phyloP scores from a whole-genome alignment of 2,797 vertebrate genomes.

The Odontamblyopus rebecca region DNA sequence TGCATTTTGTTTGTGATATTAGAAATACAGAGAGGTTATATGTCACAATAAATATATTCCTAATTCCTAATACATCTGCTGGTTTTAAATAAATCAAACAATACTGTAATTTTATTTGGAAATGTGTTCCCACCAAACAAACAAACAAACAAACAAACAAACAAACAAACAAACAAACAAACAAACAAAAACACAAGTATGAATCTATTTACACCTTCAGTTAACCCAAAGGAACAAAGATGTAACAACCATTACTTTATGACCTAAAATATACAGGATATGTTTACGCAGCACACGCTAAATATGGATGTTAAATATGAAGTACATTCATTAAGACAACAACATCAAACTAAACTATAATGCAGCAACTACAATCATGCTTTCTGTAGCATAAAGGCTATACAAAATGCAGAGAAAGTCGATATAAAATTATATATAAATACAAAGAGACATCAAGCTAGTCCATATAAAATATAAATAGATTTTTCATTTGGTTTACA shows the following conservation, averaged over 20 bases:
- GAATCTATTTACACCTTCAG: conserved; percentile 10
- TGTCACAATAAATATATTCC: background rate
- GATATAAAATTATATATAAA: conserved; percentile 57
- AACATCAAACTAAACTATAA: background rate
- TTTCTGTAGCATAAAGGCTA: conserved; percentile 2
- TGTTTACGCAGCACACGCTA: conserved; percentile 15
- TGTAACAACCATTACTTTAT: conserved; percentile 17
- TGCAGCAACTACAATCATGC: conserved; percentile 15
- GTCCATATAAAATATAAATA: conserved; percentile 76
- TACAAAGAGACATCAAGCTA: conserved; percentile 40
- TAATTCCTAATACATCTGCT: background rate
- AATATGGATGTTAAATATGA: conserved; percentile 3
- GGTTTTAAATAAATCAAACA: background rate
- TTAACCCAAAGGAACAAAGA: conserved; percentile 19
- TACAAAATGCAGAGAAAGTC: conserved; percentile 11
- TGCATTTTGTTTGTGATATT: background rate
- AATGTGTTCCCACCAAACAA: conserved; percentile 5
- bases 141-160: no score
- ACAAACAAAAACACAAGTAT: conserved; percentile 7
- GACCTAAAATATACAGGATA: conserved; percentile 22
- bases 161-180: background rate
- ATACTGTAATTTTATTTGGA: conserved; percentile 32
- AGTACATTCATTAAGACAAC: conserved; percentile 12
- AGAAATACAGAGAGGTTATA: background rate
- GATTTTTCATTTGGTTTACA: conserved; percentile 41